Percentiles rank a stretch among this genome's conserved stretches.
Evolutionary conservation across 2,888 invertebrate species (phyloP).

Genomic region (Malacosoma neustria): DNA sequence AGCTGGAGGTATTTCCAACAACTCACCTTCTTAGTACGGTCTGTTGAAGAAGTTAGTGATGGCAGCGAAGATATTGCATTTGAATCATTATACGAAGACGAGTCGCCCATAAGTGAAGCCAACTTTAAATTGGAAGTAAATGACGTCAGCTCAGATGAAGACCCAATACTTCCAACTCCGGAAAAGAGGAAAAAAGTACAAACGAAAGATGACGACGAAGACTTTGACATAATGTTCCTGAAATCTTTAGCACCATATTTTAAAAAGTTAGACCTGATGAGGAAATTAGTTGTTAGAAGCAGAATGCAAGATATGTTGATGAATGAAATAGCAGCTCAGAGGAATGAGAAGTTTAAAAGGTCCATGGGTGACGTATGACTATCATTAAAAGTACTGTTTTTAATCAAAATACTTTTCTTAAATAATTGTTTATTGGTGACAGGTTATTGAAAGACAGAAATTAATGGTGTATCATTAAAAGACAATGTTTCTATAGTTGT

Average conservation of each 20-base stretch:
- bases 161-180: slow-evolving; percentile 14
- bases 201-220: slow-evolving; percentile 16
- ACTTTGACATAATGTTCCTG: slow-evolving; percentile 41
- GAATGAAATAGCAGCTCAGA: slow-evolving; percentile 30
- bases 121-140: not conserved
- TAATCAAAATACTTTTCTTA: too few species aligned
- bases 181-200: slow-evolving; percentile 13
- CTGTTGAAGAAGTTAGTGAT: not conserved
- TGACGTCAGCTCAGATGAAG: not conserved
- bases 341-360: not conserved
- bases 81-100: slow-evolving; percentile 3
- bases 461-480: too few species aligned
- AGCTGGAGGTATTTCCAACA: slow-evolving; percentile 33
- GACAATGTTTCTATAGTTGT: too few species aligned
- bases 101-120: not conserved
- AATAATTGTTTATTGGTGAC: too few species aligned
- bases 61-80: slow-evolving; percentile 5
- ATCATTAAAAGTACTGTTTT: too few species aligned
- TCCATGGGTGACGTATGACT: not conserved
- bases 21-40: slow-evolving; percentile 23
- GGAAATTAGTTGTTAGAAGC: slow-evolving; percentile 37
- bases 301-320: slow-evolving; percentile 43
- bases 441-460: too few species aligned
- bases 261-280: slow-evolving; percentile 30
- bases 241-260: slow-evolving; percentile 42